Percentiles rank a stretch among this genome's conserved stretches.
These are phyloP conservation scores for Caenorhabditis elegans DNA, from an alignment of 1,140 invertebrate species.

Conservation along the genomic window WBcel235 BX284602.5:5081001-5081500, in stretches of 20 bases:
- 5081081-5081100: not conserved
- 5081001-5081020: not conserved
- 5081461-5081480: not conserved
- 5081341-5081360: not conserved
- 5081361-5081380: not conserved
- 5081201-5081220: not conserved
- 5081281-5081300: not conserved
- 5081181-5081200: not conserved
- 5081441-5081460: slow-evolving; percentile 2
- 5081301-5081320: slow-evolving; percentile 12
- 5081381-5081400: not conserved
- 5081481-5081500: not conserved
- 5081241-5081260: too few species aligned
- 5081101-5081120: not conserved
- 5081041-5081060: not conserved
- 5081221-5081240: not conserved
- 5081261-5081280: not conserved
- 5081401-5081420: not conserved
- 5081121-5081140: slow-evolving; percentile 16
- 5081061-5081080: not conserved
- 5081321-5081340: slow-evolving; percentile 14
- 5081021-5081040: not conserved
- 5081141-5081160: slow-evolving; percentile 12
- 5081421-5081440: not conserved
- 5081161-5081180: not conserved